A percentile compares a stretch with the other conserved stretches of the same genome.
Evolutionary conservation across 1,140 invertebrate species (phyloP).

Genomic region (Hypothenemus hampei): DNA sequence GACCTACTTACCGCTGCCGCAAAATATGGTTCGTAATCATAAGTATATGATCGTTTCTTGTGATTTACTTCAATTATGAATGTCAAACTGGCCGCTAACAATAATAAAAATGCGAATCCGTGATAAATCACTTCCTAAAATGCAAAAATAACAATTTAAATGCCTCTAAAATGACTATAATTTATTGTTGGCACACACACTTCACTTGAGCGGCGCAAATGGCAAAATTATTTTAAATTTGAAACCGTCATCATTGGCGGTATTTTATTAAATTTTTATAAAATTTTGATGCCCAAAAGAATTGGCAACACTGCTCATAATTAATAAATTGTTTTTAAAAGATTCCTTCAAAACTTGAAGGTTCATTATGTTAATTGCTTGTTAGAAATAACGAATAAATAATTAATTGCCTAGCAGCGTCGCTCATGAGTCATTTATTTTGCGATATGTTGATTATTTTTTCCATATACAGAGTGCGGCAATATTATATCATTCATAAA

Average conservation of each 20-base stretch:
- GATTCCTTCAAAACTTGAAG: neutral
- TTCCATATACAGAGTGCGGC: no score
- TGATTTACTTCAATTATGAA: conserved; percentile 58
- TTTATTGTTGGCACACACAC: no score
- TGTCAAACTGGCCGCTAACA: conserved; percentile 60
- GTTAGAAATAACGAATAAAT: no score
- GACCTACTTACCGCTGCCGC: conserved; percentile 60
- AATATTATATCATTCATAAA: no score
- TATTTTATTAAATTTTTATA: no score
- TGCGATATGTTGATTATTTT: neutral
- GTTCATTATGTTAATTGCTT: neutral
- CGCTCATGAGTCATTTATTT: neutral
- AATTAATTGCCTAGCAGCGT: neutral
- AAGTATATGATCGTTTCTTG: conserved; percentile 42
- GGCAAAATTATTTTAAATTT: no score
- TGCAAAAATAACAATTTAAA: conserved; percentile 3
- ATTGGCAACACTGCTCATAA: no score
- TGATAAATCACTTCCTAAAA: conserved; percentile 77
- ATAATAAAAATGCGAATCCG: conserved; percentile 61
- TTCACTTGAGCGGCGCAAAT: no score
- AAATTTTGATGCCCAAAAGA: no score
- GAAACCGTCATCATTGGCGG: no score
- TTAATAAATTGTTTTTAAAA: neutral
- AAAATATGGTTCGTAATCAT: conserved; percentile 57
- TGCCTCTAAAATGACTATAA: no score